Percentiles rank a stretch among this genome's conserved stretches.
These are phyloP conservation scores for Hydropsyche betteni DNA, from an alignment of 2,888 invertebrate genomes.

Conservation along the genomic window DNA sequence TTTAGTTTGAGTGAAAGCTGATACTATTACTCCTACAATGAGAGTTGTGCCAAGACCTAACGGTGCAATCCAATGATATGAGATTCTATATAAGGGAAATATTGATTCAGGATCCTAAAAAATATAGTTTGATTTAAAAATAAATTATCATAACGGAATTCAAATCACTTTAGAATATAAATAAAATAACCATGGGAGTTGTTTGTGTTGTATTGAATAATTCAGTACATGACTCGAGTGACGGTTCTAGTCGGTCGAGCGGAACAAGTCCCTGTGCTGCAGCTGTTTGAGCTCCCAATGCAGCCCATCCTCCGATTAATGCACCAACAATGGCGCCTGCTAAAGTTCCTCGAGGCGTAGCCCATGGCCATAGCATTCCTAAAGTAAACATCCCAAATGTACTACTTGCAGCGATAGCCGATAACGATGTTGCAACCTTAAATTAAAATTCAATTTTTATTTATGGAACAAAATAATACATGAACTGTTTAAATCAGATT, in stretches of 20 bases:
- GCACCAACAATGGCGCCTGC: conserved; percentile 71
- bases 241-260: conserved; percentile 67
- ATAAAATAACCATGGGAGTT: conserved; percentile 12
- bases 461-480: no score
- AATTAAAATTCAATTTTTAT: background rate
- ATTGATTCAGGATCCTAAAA: conserved; percentile 60
- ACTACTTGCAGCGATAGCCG: conserved; percentile 85
- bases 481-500: no score
- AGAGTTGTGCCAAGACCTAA: conserved; percentile 75
- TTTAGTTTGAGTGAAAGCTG: conserved; percentile 65
- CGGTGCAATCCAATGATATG: conserved; percentile 85
- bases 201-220: conserved; percentile 54
- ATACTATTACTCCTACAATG: conserved; percentile 73
- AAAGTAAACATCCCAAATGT: conserved; percentile 85
- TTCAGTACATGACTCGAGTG: conserved; percentile 60
- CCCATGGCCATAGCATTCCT: conserved; percentile 85
- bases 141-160: background rate
- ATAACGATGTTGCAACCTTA: conserved; percentile 75
- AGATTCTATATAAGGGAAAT: conserved; percentile 79
- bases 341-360: conserved; percentile 73
- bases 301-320: conserved; percentile 69
- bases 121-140: background rate
- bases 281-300: conserved; percentile 74
- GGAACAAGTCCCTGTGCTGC: conserved; percentile 69
- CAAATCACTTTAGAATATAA: background rate